These are phyloP conservation scores for Trichogramma evanescens DNA, from an alignment of 2,888 invertebrate genomes.

Conservation along the genomic window DNA sequence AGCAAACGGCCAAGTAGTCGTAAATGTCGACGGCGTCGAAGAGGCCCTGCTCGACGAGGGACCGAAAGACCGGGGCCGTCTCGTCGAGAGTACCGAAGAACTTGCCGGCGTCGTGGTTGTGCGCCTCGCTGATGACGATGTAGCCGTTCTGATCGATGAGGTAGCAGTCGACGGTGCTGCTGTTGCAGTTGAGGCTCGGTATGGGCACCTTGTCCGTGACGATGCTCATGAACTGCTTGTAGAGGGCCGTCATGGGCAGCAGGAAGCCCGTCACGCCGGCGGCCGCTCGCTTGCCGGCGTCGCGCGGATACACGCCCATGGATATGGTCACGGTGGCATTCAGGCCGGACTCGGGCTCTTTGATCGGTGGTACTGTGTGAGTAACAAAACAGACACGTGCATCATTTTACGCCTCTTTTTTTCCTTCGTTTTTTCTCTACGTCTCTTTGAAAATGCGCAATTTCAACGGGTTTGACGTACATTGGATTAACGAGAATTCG, in stretches of 20 bases:
- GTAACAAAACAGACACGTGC: background rate
- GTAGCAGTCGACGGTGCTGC: conserved; percentile 60
- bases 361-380: conserved; percentile 20
- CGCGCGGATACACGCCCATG: conserved; percentile 75
- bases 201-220: conserved; percentile 46
- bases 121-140: conserved; percentile 64
- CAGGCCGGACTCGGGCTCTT: conserved; percentile 7
- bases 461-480: too few species aligned
- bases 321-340: conserved; percentile 67
- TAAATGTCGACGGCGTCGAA: conserved; percentile 71
- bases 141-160: conserved; percentile 90
- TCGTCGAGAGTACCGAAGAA: conserved; percentile 82
- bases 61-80: conserved; percentile 60
- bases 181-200: conserved; percentile 35
- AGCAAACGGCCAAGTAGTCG: conserved; percentile 79
- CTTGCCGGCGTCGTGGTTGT: conserved; percentile 64
- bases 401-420: background rate
- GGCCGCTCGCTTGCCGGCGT: conserved; percentile 69
- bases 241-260: conserved; percentile 66
- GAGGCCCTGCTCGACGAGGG: conserved; percentile 64
- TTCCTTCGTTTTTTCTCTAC: too few species aligned
- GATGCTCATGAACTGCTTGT: conserved; percentile 63
- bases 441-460: too few species aligned
- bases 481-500: too few species aligned
- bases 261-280: conserved; percentile 86